Evolutionary conservation across 1,140 invertebrate genomes (phyloP).

Genomic region (Plutomurus gul): DNA sequence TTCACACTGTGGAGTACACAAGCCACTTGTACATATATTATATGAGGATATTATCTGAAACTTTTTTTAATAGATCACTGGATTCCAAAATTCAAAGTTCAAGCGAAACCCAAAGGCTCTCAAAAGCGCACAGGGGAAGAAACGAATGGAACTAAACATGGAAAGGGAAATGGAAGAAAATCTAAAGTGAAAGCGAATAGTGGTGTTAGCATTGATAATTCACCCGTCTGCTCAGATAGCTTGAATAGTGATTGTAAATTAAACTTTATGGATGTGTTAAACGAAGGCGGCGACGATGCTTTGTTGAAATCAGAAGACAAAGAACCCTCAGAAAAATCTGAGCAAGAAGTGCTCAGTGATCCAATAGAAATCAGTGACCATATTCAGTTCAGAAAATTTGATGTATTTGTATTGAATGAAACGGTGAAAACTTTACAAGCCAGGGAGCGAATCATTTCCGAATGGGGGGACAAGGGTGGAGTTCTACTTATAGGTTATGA

Average conservation of each 20-base stretch:
- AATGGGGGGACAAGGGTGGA: conserved; percentile 86
- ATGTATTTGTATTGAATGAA: conserved; percentile 89
- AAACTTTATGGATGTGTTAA: neutral
- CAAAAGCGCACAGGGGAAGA: too few species aligned
- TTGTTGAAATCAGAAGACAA: neutral
- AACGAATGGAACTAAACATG: too few species aligned
- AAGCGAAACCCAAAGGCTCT: too few species aligned
- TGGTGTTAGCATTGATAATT: too few species aligned
- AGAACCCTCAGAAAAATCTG: too few species aligned
- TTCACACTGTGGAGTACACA: too few species aligned
- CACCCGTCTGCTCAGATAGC: too few species aligned
- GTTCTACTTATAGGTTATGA: conserved; percentile 98
- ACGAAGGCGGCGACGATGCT: neutral
- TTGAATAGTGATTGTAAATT: neutral
- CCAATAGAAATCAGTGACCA: neutral
- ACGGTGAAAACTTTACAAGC: conserved; percentile 88
- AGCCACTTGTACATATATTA: too few species aligned
- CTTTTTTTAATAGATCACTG: too few species aligned
- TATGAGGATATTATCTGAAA: too few species aligned
- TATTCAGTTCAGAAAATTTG: conserved; percentile 75
- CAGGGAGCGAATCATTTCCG: conserved; percentile 70
- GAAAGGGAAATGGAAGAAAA: neutral
- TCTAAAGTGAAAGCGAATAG: too few species aligned
- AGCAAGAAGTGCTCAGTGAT: neutral
- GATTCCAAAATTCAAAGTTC: too few species aligned